phyloP scores from a whole-genome alignment of 92 coral and sea anemone species.

The Actinernus sp. region DNA sequence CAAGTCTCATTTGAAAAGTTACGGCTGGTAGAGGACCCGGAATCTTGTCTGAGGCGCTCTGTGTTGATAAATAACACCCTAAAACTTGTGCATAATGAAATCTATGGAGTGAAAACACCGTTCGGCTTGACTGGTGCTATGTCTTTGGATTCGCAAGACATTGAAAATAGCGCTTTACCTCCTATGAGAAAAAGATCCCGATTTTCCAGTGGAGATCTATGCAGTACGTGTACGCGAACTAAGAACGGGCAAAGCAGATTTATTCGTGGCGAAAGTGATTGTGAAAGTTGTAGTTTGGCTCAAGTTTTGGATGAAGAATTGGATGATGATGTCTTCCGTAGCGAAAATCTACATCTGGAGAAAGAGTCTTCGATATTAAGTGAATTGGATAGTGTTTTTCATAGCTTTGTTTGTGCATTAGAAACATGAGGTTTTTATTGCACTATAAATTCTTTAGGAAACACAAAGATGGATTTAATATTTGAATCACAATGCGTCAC shows the following conservation, averaged over 20 bases:
- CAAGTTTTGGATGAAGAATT: constrained; percentile 51
- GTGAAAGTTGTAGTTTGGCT: constrained; percentile 58
- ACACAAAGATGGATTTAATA: too few relatives aligned
- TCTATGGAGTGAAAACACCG: constrained; percentile 83
- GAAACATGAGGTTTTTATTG: constrained; percentile 68
- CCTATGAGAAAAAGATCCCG: constrained; percentile 19
- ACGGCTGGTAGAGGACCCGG: constrained; percentile 92
- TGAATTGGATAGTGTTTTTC: constrained; percentile 90
- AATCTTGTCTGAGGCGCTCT: constrained; percentile 87
- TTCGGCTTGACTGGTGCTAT: constrained; percentile 53
- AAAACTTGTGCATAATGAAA: constrained; percentile 83
- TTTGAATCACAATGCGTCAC: too few relatives aligned
- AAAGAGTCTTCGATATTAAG: constrained; percentile 72
- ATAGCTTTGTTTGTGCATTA: constrained; percentile 91
- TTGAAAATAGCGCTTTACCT: constrained; percentile 16
- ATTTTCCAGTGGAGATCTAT: constrained; percentile 8
- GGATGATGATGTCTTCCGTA: constrained; percentile 70
- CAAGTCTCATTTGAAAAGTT: constrained; percentile 95
- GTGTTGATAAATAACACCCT: constrained; percentile 96
- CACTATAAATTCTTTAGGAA: too few relatives aligned
- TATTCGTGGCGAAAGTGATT: constrained; percentile 20
- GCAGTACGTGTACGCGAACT: constrained; percentile 29
- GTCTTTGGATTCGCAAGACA: constrained; percentile 18
- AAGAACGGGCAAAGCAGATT: constrained; percentile 29
- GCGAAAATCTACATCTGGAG: constrained; percentile 23